Evolutionary conservation across 1,140 invertebrate species (phyloP), one percentile per base, ranked within the genome.

Genomic region (Cydia pomonella): DNA sequence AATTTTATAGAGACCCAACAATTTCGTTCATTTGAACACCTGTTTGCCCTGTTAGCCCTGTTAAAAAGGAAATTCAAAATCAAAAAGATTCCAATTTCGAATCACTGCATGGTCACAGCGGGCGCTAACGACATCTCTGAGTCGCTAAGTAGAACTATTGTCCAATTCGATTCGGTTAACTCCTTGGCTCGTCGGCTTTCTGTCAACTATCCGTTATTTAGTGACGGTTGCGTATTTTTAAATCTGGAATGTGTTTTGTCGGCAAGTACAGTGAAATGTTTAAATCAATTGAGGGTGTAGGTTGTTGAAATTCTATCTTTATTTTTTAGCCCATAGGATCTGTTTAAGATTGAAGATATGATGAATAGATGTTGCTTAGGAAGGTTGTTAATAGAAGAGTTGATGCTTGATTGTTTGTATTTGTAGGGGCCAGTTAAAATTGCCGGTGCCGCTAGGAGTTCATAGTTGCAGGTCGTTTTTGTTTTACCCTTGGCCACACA

Each of bases 71-170:
- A 69, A 69, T 3, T 66, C 12, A 69, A 69, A 33, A 69, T 38
- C 29, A 69, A 66, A 29, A 80, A 75, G 75, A 77, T 80, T 82
- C 78, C 78, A 85, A 83, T 80, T 80, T 81, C 72, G 73, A 76
- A 80, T 81, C 79, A 71, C 75, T 76, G 82, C 78, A 77, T 79
- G 62, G 62, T 82, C 89, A 75, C 88, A 89, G 88, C 88, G 85
- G 86, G 89, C 80, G 82, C 82, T 90, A 91, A 92, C 90, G 90
- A 90, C 90, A 90, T 92, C 90, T 92, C 81, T 83, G 80, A 80
- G 83, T 74, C 83, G 79, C 84, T 90, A 90, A 92, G 84, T 88
- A 81, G 85, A 89, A 91, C 85, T 79, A 86, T 92, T 91, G 87
- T 92, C 18, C 63, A 77, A 92, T 92, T 92, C 82, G 90, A 80